Percentiles rank a stretch among this genome's conserved stretches.
Conservation (phyloP, 2,797 vertebrate genomes). For the Sarcophilus harrisii region DNA sequence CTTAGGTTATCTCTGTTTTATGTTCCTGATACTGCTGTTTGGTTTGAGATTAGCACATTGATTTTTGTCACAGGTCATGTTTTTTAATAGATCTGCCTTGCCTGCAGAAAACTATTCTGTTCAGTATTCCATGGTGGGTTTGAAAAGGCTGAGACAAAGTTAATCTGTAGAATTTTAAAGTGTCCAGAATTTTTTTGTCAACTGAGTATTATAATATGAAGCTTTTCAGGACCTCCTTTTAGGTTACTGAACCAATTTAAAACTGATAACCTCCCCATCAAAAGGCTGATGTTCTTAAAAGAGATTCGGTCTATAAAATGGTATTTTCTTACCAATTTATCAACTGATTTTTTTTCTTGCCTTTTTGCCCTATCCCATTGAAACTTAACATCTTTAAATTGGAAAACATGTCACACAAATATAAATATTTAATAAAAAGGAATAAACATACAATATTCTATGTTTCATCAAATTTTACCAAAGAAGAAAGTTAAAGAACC, state of each 20-base stretch:
- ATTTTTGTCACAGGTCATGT: conserved; percentile 88
- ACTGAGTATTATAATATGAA: conserved; percentile 39
- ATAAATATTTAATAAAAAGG: conserved; percentile 17
- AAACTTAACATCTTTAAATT: conserved; percentile 53
- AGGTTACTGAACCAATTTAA: conserved; percentile 53
- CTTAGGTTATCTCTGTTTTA: conserved; percentile 81
- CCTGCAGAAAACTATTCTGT: conserved; percentile 77
- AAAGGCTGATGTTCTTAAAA: conserved; percentile 21
- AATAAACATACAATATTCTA: too few relatives aligned
- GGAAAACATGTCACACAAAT: conserved; percentile 20
- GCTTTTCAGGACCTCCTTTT: background rate
- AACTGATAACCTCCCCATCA: background rate
- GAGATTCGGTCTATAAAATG: background rate
- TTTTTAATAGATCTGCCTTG: conserved; percentile 85
- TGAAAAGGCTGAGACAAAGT: conserved; percentile 73
- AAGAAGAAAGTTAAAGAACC: conserved; percentile 57
- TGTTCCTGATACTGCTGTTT: conserved; percentile 85
- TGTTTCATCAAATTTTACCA: conserved; percentile 52
- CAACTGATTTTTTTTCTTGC: background rate
- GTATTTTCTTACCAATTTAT: conserved; percentile 27
- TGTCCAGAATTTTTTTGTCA: conserved; percentile 53
- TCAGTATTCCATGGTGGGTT: conserved; percentile 68
- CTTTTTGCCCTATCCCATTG: conserved; percentile 11
- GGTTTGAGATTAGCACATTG: conserved; percentile 86
- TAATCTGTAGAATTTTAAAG: conserved; percentile 79